Evolutionary conservation across 2,113 vertebrate genomes (phyloP).

Genomic region (Thamnaconus septentrionalis): DNA sequence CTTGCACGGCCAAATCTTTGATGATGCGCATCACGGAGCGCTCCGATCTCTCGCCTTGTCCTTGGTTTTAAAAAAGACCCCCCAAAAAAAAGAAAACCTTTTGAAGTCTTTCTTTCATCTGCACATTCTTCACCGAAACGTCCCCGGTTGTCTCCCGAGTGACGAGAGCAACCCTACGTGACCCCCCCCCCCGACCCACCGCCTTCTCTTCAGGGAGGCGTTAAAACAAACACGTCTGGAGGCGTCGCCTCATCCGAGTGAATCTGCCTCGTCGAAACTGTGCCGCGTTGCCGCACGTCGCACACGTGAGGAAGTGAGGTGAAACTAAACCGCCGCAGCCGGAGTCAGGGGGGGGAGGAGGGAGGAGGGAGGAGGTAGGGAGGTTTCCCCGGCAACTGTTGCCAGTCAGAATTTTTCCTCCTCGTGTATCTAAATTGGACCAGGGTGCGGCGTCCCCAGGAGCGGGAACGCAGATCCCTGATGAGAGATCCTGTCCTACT

Average conservation of each 20-base stretch:
- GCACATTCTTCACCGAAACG: slow-evolving; percentile 19
- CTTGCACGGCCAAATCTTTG: slow-evolving; percentile 8
- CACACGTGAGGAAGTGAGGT: slow-evolving; percentile 7
- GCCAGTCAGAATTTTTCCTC: slow-evolving; percentile 17
- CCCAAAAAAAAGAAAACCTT: slow-evolving; percentile 18
- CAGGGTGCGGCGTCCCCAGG: no score
- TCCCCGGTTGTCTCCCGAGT: no score
- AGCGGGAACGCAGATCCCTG: slow-evolving; percentile 26
- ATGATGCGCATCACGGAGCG: slow-evolving; percentile 16
- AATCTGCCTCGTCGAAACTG: background rate
- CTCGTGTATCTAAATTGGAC: slow-evolving; percentile 27
- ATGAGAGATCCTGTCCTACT: slow-evolving; percentile 51
- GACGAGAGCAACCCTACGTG: no score
- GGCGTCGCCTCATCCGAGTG: background rate
- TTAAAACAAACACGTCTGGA: slow-evolving; percentile 9
- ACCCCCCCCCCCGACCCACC: background rate
- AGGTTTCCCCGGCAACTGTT: slow-evolving; percentile 67
- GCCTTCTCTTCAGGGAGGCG: slow-evolving; percentile 8
- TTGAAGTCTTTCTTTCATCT: slow-evolving; percentile 45
- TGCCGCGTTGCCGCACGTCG: background rate
- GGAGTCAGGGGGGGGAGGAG: no score
- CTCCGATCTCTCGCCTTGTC: slow-evolving; percentile 30
- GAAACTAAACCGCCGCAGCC: slow-evolving; percentile 4
- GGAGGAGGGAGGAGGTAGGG: slow-evolving; percentile 16
- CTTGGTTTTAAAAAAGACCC: slow-evolving; percentile 6